These are phyloP conservation scores for Sylvia atricapilla DNA, from an alignment of 2,113 vertebrate species.

Conservation along the genomic window DNA sequence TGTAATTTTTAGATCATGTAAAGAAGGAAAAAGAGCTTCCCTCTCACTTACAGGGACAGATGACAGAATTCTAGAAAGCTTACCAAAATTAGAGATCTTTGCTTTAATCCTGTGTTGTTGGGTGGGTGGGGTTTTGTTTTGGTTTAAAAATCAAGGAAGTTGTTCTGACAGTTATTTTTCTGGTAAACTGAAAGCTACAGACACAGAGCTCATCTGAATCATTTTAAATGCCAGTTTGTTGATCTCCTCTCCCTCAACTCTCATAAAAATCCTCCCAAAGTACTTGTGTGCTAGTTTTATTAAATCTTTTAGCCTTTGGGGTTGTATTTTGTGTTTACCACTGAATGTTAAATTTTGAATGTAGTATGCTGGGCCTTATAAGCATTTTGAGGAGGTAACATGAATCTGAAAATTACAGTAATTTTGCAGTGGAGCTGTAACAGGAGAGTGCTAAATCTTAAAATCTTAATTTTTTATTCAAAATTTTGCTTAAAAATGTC, in stretches of 20 bases:
- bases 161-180: not conserved
- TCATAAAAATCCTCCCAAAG: not conserved
- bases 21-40: not conserved
- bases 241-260: not conserved
- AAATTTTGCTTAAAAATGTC: not conserved
- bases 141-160: not conserved
- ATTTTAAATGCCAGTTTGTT: slow-evolving; percentile 10
- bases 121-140: too few relatives aligned
- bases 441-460: not conserved
- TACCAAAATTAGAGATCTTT: not conserved
- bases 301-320: not conserved
- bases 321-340: not conserved
- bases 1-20: not conserved
- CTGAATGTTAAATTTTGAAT: not conserved
- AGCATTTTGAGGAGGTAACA: not conserved
- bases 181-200: not conserved
- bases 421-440: not conserved
- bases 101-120: not conserved
- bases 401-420: not conserved
- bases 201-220: not conserved
- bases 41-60: fast-evolving
- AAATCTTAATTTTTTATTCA: not conserved
- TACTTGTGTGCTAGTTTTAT: not conserved
- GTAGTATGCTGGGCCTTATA: not conserved
- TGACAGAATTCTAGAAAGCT: not conserved